Conservation (phyloP, 2,797 vertebrate genomes). For the Melopsittacus undulatus region DNA sequence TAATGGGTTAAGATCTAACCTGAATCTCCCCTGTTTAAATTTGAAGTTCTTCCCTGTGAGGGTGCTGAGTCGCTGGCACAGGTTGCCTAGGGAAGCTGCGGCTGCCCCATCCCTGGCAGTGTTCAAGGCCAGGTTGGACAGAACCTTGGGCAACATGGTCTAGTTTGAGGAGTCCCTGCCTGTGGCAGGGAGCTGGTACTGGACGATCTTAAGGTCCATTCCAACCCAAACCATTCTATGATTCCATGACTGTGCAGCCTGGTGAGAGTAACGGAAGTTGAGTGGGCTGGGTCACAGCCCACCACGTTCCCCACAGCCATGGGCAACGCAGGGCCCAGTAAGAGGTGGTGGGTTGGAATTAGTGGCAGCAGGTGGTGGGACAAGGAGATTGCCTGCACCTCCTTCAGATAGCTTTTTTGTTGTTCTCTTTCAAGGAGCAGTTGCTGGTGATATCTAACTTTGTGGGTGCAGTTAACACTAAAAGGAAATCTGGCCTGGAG, state of each 20-base stretch:
- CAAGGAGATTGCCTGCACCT: accelerated
- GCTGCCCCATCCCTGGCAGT: too few species aligned
- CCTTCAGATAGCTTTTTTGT: accelerated
- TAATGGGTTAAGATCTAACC: background rate
- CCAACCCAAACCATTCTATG: background rate
- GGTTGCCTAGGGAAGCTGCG: too few species aligned
- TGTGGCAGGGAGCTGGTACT: background rate
- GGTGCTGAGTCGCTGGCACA: too few species aligned
- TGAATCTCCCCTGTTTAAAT: too few species aligned
- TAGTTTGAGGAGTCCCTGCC: background rate
- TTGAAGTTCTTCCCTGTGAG: too few species aligned
- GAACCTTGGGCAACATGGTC: background rate
- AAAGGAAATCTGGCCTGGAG: background rate
- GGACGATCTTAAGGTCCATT: background rate
- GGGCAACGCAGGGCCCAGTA: background rate
- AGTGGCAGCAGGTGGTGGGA: accelerated
- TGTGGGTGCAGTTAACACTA: accelerated
- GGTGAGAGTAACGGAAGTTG: accelerated
- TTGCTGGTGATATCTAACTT: too few species aligned
- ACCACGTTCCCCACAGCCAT: accelerated
- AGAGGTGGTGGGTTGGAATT: too few species aligned
- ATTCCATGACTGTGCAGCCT: background rate
- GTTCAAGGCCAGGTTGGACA: too few species aligned
- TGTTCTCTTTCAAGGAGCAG: background rate
- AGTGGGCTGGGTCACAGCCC: accelerated